Evolutionary conservation across 2,888 invertebrate species (phyloP), one percentile per base, ranked within the genome.

Genomic region (Thymelicus acteon): DNA sequence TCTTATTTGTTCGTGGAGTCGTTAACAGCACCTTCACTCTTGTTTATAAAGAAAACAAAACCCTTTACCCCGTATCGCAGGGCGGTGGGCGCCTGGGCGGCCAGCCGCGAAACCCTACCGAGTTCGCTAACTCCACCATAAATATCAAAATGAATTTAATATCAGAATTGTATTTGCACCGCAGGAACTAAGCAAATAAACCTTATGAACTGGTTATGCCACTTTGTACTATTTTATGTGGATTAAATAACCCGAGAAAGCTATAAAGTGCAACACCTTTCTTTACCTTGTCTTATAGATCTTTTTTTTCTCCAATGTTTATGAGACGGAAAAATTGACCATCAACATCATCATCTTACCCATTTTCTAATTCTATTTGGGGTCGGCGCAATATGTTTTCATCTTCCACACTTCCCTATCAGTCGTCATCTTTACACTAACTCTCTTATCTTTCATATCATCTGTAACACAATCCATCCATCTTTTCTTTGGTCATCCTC

Each of bases 11-110:
- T 91, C 90, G 86, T 85, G 85, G 91, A 91, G 91, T 93, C 91
- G 91, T 92, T 93, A 93, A 85, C 92, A 86, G 88, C 92, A 91
- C 92, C 92, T 93, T 89, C 88, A 83, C 86, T 87, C 83, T 90
- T 92, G 90, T 92, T 91, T 92, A 88, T 91, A 92, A 92, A 92
- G 92, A 92, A 93, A 93, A 92, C 90, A 92, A 89, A 91, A 89
- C 90, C 92, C 90, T 90, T 89, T 85, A 82, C 84, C 81, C 81
- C 78, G 78, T 60, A 60, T 52, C 65, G 60, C 64, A 76, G 78
- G 76, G 80, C 72, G 77, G 74, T 75, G 77, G 77, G 78, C 76
- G 44, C 10, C 10, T 3, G 44, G 10, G 44, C 31, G 77, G 72
- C 71, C 62, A 66, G 72, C 75, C 78, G 76, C 80, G 86, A 83